These are phyloP conservation scores for Lasioglossum lativentre DNA, from an alignment of 2,888 invertebrate species.

Conservation along the genomic window DNA sequence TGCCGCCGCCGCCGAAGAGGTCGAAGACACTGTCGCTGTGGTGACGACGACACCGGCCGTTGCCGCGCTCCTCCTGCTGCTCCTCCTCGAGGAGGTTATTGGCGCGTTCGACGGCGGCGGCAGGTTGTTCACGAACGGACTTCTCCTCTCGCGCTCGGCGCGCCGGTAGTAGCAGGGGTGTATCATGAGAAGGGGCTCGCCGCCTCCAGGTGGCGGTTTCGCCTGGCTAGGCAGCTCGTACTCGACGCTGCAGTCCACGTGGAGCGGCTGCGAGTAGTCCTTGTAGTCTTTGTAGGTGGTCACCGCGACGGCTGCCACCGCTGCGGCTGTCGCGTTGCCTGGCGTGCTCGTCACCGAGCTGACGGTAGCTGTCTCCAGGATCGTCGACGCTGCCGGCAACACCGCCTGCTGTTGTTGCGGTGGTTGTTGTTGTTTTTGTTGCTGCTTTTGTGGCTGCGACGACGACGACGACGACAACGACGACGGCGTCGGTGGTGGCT, in stretches of 20 bases:
- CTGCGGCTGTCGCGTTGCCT: slow-evolving; percentile 79
- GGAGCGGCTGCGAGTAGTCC: slow-evolving; percentile 94
- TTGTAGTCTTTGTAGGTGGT: slow-evolving; percentile 85
- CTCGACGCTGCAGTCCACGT: slow-evolving; percentile 96
- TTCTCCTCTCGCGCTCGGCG: slow-evolving; percentile 93
- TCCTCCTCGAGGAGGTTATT: slow-evolving; percentile 73
- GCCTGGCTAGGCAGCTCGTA: slow-evolving; percentile 96
- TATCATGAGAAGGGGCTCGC: slow-evolving; percentile 94
- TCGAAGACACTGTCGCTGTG: slow-evolving; percentile 46
- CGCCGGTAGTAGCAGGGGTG: slow-evolving; percentile 95
- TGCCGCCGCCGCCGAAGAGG: slow-evolving; percentile 51
- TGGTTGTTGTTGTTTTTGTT: slow-evolving; percentile 16
- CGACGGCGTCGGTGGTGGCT: background rate
- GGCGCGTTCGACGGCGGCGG: slow-evolving; percentile 85
- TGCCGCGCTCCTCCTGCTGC: slow-evolving; percentile 66
- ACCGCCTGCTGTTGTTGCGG: slow-evolving; percentile 66
- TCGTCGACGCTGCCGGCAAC: slow-evolving; percentile 68
- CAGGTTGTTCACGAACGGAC: slow-evolving; percentile 94
- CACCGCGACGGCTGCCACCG: slow-evolving; percentile 78
- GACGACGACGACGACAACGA: background rate
- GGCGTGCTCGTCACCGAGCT: slow-evolving; percentile 27
- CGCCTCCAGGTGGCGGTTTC: slow-evolving; percentile 93
- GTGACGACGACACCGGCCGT: slow-evolving; percentile 70
- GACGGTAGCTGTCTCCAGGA: slow-evolving; percentile 46
- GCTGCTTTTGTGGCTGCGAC: background rate